Base-by-base conservation (phyloP, 2,888 invertebrate species). In the Isotomurus palustris region DNA sequence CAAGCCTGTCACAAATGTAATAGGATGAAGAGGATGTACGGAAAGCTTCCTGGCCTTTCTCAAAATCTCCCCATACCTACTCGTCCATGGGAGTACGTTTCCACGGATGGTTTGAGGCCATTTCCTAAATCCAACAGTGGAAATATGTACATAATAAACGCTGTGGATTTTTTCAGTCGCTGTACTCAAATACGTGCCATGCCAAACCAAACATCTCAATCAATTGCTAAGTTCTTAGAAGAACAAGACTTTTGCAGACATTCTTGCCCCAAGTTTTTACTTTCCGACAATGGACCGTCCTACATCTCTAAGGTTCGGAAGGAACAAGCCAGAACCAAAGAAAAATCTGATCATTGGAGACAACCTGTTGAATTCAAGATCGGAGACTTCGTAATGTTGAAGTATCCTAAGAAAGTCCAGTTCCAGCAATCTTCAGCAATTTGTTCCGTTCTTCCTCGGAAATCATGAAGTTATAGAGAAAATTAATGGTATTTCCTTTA, bases 271-370 rank as follows among this genome's bases (percentile, higher is more conserved):
- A 44, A 43, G 1, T 48, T 56, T 29, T 28, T 74, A 2, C 49
- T 71, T 3, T 57, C 68, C 0, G 73, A 74, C 52, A 60, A 64
- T 25, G 72, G 69, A 2, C 43, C 57, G 1, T 53, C 53, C 12
- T 72, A 48, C 19, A 17, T 45, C 10, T 56, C 56, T 6, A 49
- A 43, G 8, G 40, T 71, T 2, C 22, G 55, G 0, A 63, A 24
- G 29, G 35, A 32, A 17, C 17, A 24, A 49, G n/a, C n/a, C n/a
- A n/a, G n/a, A n/a, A n/a, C n/a, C n/a, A n/a, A n/a, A n/a, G n/a
- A n/a, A n/a, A n/a, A n/a, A n/a, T n/a, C n/a, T n/a, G n/a, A n/a
- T n/a, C n/a, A n/a, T n/a, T n/a, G n/a, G n/a, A n/a, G n/a, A n/a
- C n/a, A n/a, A n/a, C 5, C 4, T 27, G 8, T 25, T 10, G 8